phyloP scores from a whole-genome alignment of 2,888 invertebrate species.

The Luffia ferchaultella region DNA sequence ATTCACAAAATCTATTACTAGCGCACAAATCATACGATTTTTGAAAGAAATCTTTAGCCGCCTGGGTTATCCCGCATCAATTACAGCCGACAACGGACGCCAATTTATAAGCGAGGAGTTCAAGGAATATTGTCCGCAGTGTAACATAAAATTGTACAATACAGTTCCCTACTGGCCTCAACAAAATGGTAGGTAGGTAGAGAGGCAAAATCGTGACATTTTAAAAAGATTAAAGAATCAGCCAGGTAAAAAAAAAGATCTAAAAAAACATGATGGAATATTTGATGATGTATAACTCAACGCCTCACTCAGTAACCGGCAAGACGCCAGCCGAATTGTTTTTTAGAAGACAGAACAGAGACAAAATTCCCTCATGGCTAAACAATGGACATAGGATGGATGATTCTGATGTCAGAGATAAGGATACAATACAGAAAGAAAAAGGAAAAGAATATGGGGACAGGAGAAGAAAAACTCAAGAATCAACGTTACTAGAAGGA shows the following conservation, averaged over 20 bases:
- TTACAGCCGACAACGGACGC: constrained; percentile 15
- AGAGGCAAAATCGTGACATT: constrained; percentile 9
- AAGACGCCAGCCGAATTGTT: constrained; percentile 12
- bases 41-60: too few relatives aligned
- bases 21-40: constrained; percentile 4
- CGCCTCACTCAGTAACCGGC: constrained; percentile 23
- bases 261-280: constrained; percentile 18
- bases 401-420: constrained; percentile 12
- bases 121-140: constrained; percentile 9
- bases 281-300: constrained; percentile 21
- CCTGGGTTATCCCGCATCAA: constrained; percentile 10
- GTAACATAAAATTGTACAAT: constrained; percentile 5
- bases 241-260: constrained; percentile 15
- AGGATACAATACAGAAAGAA: constrained; percentile 12
- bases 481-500: constrained; percentile 7
- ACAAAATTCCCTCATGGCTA: too few relatives aligned
- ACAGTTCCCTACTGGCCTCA: constrained; percentile 21
- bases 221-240: too few relatives aligned
- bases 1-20: too few relatives aligned
- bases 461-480: constrained; percentile 10
- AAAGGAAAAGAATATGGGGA: constrained; percentile 15
- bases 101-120: constrained; percentile 14
- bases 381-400: too few relatives aligned
- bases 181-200: constrained; percentile 20
- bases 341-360: constrained; percentile 18